Conservation (phyloP, 2,888 invertebrate genomes). For the Frankliniella intonsa region DNA sequence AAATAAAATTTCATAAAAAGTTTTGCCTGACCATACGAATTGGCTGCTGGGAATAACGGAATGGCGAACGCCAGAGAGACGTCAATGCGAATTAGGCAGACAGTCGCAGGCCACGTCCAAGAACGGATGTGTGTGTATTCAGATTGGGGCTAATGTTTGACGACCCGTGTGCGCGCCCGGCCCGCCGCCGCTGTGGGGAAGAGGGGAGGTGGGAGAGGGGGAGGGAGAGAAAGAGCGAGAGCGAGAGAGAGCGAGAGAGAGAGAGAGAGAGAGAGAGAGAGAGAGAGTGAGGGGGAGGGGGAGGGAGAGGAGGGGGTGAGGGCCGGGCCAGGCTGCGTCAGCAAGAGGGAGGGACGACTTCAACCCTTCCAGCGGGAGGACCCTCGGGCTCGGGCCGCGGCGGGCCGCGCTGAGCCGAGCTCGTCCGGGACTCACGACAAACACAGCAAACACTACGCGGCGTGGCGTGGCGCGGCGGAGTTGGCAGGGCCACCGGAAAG, state of each 20-base stretch:
- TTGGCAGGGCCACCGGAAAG: constrained; percentile 4
- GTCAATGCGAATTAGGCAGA: background rate
- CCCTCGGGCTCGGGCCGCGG: too few species aligned
- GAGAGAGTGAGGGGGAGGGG: background rate
- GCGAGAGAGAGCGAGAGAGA: background rate
- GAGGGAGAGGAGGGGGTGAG: background rate
- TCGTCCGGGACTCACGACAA: constrained; percentile 1
- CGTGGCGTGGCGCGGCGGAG: too few species aligned
- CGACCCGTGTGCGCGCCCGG: constrained; percentile 8
- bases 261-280: background rate
- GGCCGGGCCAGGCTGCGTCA: background rate
- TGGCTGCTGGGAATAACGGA: too few species aligned
- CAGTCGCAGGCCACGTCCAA: background rate
- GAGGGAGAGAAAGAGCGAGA: background rate
- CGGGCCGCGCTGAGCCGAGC: too few species aligned
- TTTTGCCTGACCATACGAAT: too few species aligned
- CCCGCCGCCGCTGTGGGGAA: too few species aligned
- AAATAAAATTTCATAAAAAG: too few species aligned
- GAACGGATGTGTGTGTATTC: constrained; percentile 20
- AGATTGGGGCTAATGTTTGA: constrained; percentile 26
- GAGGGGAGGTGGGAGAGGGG: background rate
- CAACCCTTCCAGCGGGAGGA: background rate
- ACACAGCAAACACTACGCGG: background rate
- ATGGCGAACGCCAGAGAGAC: background rate
- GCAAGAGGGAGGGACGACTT: background rate